A percentile compares a stretch with the other conserved stretches of the same genome.
These are phyloP conservation scores for Trididemnum nubilum DNA, from an alignment of 23 tunicate genomes.

Conservation along the genomic window DNA sequence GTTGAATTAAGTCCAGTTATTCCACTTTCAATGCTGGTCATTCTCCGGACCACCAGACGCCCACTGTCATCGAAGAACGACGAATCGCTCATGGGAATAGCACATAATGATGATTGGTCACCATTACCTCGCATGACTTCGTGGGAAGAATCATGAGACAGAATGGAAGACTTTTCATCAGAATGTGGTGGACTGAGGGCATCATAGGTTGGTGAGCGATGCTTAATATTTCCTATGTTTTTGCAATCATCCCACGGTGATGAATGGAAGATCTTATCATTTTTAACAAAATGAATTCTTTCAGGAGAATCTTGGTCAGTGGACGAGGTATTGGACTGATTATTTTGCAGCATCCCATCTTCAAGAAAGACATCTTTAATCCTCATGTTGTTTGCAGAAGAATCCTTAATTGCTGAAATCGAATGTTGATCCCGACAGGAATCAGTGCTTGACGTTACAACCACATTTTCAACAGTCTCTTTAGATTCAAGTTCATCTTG, in stretches of 20 bases:
- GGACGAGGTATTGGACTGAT: too few relatives aligned
- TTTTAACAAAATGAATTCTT: background rate
- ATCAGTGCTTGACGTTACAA: too few relatives aligned
- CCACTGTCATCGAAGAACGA: conserved; percentile 35
- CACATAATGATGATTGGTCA: conserved; percentile 28
- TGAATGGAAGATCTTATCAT: too few relatives aligned
- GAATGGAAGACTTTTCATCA: background rate
- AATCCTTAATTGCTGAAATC: background rate
- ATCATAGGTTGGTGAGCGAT: too few relatives aligned
- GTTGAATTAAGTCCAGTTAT: conserved; percentile 46
- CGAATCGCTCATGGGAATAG: conserved; percentile 23
- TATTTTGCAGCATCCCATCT: background rate
- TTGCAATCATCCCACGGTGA: too few relatives aligned
- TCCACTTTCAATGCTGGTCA: conserved; percentile 81
- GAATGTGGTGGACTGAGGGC: too few relatives aligned
- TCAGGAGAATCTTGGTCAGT: background rate
- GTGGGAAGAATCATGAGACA: conserved; percentile 34
- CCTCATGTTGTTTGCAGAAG: background rate
- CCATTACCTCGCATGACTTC: conserved; percentile 66
- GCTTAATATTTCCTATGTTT: too few relatives aligned
- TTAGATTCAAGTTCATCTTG: too few relatives aligned
- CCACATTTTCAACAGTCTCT: too few relatives aligned
- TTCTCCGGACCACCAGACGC: background rate
- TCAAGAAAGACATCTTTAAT: background rate
- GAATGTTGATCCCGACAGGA: too few relatives aligned